Conservation (phyloP, 2,797 vertebrate genomes). For the Simalia tracyae region DNA sequence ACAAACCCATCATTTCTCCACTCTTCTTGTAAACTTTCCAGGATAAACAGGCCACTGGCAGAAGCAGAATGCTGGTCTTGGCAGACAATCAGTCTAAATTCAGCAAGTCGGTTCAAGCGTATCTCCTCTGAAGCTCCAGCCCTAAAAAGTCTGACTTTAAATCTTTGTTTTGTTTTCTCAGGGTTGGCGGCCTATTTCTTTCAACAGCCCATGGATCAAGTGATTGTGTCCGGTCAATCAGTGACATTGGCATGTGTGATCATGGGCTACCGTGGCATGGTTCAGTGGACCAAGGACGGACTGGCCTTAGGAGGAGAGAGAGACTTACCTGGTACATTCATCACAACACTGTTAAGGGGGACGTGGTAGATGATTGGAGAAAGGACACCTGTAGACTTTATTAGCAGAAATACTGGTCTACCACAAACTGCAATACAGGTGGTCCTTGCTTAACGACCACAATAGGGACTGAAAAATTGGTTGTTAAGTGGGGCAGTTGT, state of each 20-base stretch:
- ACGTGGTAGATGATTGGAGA: slow-evolving; percentile 1
- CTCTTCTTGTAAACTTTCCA: background rate
- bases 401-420: background rate
- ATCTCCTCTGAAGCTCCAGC: background rate
- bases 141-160: background rate
- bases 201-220: slow-evolving; percentile 87
- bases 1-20: background rate
- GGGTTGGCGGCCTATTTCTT: slow-evolving; percentile 85
- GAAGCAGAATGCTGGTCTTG: background rate
- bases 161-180: slow-evolving; percentile 25
- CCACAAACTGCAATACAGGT: too few relatives aligned
- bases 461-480: too few relatives aligned
- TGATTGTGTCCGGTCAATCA: slow-evolving; percentile 74
- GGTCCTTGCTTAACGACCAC: too few relatives aligned
- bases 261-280: slow-evolving; percentile 81
- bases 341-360: background rate
- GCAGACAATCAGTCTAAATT: background rate
- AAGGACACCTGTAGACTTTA: background rate
- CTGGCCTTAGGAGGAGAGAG: slow-evolving; percentile 87
- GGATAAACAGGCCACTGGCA: background rate
- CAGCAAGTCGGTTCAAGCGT: background rate
- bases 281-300: slow-evolving; percentile 94
- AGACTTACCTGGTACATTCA: slow-evolving; percentile 83
- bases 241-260: slow-evolving; percentile 85
- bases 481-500: too few relatives aligned